phyloP scores from a whole-genome alignment of 1,140 invertebrate genomes.

The Daktulosphaira vitifoliae region DNA sequence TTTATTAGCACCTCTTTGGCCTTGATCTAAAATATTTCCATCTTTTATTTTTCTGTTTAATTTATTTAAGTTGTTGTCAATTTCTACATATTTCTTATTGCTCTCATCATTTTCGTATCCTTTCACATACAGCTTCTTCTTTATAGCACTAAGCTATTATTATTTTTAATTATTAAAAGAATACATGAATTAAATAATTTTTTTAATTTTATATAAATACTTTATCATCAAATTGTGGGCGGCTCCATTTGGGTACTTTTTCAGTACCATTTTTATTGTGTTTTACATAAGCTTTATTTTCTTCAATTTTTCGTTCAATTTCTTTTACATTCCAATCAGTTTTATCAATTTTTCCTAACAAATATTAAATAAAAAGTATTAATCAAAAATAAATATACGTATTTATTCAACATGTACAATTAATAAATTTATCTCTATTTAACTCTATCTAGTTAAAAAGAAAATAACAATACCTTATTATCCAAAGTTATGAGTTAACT shows the following conservation, averaged over 20 bases:
- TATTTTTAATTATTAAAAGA: slow-evolving; percentile 39
- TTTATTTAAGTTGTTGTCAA: slow-evolving; percentile 71
- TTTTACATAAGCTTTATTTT: slow-evolving; percentile 64
- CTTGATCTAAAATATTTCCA: slow-evolving; percentile 58
- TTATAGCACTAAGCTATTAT: slow-evolving; percentile 64
- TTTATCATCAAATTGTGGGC: slow-evolving; percentile 57
- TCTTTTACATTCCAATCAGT: slow-evolving; percentile 87
- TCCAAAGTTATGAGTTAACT: too few species aligned
- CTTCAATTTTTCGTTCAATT: slow-evolving; percentile 81
- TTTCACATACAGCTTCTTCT: slow-evolving; percentile 46
- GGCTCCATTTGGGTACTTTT: slow-evolving; percentile 82
- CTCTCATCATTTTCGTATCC: slow-evolving; percentile 46
- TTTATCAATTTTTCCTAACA: slow-evolving; percentile 75
- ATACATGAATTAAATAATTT: too few species aligned
- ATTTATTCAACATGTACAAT: too few species aligned
- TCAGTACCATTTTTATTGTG: slow-evolving; percentile 57
- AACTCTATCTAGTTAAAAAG: too few species aligned
- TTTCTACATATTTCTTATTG: slow-evolving; percentile 54
- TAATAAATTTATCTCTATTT: too few species aligned
- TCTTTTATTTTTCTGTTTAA: slow-evolving; percentile 73
- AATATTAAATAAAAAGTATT: slow-evolving; percentile 25
- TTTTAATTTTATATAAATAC: slow-evolving; percentile 37
- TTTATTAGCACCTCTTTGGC: slow-evolving; percentile 65
- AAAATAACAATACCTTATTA: too few species aligned
- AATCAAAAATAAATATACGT: slow-evolving; percentile 24